phyloP scores from a whole-genome alignment of 2,797 vertebrate species.

The Okamejei kenojei region DNA sequence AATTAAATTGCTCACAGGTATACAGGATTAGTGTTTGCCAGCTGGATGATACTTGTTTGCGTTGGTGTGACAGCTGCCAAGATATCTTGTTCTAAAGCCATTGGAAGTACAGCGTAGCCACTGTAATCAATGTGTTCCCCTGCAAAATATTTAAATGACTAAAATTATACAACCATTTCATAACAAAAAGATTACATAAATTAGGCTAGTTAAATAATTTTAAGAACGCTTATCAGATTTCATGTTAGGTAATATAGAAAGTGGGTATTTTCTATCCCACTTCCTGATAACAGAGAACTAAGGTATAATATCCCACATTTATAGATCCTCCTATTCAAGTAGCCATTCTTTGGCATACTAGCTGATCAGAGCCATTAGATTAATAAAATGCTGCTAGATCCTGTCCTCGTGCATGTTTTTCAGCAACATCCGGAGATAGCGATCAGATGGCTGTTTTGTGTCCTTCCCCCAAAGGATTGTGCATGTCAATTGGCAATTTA shows the following conservation, averaged over 20 bases:
- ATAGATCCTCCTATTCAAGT: neutral
- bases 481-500: neutral
- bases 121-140: constrained; percentile 98
- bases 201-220: neutral
- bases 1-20: constrained; percentile 70
- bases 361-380: neutral
- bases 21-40: constrained; percentile 73
- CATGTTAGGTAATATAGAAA: neutral
- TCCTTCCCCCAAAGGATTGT: neutral
- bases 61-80: constrained; percentile 78
- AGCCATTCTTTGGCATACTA: neutral
- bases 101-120: constrained; percentile 91
- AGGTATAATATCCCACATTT: neutral
- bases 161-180: constrained; percentile 9
- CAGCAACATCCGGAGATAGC: neutral
- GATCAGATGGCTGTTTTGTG: neutral
- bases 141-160: constrained; percentile 26
- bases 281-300: neutral
- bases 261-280: neutral
- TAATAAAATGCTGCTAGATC: neutral
- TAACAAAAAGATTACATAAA: neutral
- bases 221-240: neutral
- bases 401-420: neutral
- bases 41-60: constrained; percentile 60
- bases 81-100: constrained; percentile 93